Conservation (phyloP, 2,113 vertebrate species). For the Bambusicola thoracicus region DNA sequence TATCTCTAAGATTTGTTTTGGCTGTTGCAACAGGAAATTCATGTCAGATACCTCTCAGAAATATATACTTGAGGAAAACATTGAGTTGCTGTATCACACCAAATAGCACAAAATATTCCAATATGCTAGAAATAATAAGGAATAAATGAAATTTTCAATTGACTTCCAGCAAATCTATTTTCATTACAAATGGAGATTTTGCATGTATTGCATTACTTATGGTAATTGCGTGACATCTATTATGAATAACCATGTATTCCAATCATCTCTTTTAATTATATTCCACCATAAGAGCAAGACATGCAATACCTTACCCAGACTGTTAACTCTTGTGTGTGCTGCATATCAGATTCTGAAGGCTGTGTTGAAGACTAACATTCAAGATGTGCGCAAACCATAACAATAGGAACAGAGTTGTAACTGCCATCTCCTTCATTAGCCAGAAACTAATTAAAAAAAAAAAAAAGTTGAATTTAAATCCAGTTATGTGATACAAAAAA, state of each 20-base stretch:
- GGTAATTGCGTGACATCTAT: slow-evolving; percentile 78
- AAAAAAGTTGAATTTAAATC: neutral
- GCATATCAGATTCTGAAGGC: neutral
- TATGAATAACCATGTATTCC: slow-evolving; percentile 78
- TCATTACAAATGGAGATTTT: slow-evolving; percentile 76
- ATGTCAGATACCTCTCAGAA: slow-evolving; percentile 29
- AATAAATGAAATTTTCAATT: slow-evolving; percentile 76
- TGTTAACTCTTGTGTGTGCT: slow-evolving; percentile 31
- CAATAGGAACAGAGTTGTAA: neutral
- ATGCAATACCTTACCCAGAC: slow-evolving; percentile 42
- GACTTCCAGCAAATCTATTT: slow-evolving; percentile 78
- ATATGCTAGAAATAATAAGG: slow-evolving; percentile 71
- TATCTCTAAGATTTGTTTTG: neutral
- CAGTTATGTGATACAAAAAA: neutral
- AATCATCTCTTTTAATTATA: slow-evolving; percentile 79
- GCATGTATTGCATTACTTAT: slow-evolving; percentile 76
- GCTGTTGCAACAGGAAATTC: neutral
- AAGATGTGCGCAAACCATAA: neutral
- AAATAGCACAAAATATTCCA: slow-evolving; percentile 67
- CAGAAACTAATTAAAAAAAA: neutral
- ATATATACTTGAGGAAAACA: neutral
- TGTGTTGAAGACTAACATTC: slow-evolving; percentile 18
- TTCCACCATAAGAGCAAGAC: slow-evolving; percentile 57
- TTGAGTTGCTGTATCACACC: neutral
- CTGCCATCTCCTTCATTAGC: slow-evolving; percentile 11